These are phyloP conservation scores for Ptychodera flava DNA, from an alignment of 35 echinoderm and acorn worm species.

Conservation along the genomic window DNA sequence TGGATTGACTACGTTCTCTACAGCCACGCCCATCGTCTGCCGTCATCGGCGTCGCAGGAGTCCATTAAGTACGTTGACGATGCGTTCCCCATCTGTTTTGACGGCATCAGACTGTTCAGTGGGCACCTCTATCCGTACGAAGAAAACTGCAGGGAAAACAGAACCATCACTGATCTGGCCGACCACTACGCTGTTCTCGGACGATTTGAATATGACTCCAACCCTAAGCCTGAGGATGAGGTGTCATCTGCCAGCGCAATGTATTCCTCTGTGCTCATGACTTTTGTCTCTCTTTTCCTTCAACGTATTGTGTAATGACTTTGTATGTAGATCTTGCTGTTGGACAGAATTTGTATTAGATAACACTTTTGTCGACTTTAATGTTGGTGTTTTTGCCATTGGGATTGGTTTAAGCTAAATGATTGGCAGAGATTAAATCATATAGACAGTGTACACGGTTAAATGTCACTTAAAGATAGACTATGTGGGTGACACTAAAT, in stretches of 20 bases:
- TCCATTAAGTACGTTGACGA: slow-evolving; percentile 30
- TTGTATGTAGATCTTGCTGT: too few relatives aligned
- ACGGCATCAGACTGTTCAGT: slow-evolving; percentile 1
- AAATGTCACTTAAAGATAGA: too few relatives aligned
- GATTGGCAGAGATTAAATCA: too few relatives aligned
- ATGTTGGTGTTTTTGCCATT: too few relatives aligned
- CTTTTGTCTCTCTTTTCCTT: too few relatives aligned
- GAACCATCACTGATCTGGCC: slow-evolving; percentile 44
- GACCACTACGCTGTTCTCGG: slow-evolving; percentile 86
- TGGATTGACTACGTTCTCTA: slow-evolving; percentile 83
- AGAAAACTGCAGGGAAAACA: slow-evolving; percentile 12
- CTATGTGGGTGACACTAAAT: too few relatives aligned
- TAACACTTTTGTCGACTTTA: too few relatives aligned
- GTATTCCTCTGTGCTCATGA: too few relatives aligned
- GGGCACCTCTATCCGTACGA: slow-evolving; percentile 24
- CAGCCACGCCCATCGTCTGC: slow-evolving; percentile 58
- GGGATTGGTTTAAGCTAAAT: too few relatives aligned
- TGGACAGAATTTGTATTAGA: too few relatives aligned
- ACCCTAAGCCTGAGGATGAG: not conserved
- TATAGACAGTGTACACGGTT: too few relatives aligned
- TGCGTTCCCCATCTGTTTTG: slow-evolving; percentile 38
- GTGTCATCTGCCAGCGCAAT: not conserved
- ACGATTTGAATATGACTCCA: not conserved
- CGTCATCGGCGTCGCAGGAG: slow-evolving; percentile 25
- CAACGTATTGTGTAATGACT: too few relatives aligned